phyloP scores from a whole-genome alignment of 2,113 vertebrate species.

The Hymenochirus boettgeri region DNA sequence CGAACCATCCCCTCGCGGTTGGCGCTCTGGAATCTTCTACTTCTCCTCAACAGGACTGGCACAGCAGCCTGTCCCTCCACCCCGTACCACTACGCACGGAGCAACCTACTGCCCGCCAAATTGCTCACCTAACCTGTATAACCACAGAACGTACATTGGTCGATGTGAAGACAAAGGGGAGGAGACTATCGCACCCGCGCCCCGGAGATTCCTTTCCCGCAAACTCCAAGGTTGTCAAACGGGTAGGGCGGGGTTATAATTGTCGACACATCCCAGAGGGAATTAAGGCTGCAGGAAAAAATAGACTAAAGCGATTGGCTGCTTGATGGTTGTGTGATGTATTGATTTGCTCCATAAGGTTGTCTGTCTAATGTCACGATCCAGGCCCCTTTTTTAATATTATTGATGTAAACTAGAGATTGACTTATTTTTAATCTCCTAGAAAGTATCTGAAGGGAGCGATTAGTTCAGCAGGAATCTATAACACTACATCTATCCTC shows the following conservation, averaged over 20 bases:
- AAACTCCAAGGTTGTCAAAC: constrained; percentile 15
- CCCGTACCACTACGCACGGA: constrained; percentile 24
- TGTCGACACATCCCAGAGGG: too few species aligned
- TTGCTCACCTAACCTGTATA: constrained; percentile 20
- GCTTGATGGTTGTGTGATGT: too few species aligned
- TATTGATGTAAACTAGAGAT: too few species aligned
- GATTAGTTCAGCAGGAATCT: too few species aligned
- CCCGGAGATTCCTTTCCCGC: constrained; percentile 46
- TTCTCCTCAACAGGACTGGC: constrained; percentile 44
- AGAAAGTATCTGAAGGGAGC: too few species aligned
- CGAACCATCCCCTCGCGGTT: constrained; percentile 47
- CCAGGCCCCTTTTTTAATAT: too few species aligned
- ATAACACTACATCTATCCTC: too few species aligned
- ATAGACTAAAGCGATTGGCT: too few species aligned
- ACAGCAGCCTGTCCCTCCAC: constrained; percentile 44
- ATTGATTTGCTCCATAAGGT: too few species aligned
- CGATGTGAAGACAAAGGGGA: background rate
- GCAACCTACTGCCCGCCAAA: constrained; percentile 22
- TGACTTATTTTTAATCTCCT: too few species aligned
- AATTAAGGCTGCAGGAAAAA: too few species aligned
- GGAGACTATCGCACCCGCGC: constrained; percentile 45
- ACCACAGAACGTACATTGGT: constrained; percentile 12
- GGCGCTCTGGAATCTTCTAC: constrained; percentile 21
- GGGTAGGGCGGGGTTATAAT: constrained; percentile 10
- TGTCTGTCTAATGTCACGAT: too few species aligned